These are phyloP conservation scores for Odontomyia ornata DNA, from an alignment of 2,888 invertebrate genomes.

Conservation along the genomic window DNA sequence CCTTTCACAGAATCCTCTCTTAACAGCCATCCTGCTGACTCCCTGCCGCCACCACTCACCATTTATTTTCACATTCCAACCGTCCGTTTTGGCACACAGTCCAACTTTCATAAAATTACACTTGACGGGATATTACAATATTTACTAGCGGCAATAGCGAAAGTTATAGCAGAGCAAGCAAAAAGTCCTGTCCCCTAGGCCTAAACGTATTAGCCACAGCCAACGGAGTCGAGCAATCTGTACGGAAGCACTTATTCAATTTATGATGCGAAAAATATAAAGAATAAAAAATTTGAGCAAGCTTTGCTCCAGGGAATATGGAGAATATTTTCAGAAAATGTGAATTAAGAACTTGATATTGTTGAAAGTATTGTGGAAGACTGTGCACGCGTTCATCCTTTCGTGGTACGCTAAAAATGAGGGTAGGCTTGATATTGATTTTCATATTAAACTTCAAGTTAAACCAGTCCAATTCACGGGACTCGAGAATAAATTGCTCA, in stretches of 20 bases:
- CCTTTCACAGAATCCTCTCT: not conserved
- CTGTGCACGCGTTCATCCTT: no score
- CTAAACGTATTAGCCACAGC: constrained; percentile 4
- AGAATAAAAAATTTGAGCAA: no score
- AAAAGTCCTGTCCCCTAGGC: constrained; percentile 8
- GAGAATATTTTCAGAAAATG: not conserved
- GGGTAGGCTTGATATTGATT: no score
- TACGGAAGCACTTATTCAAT: not conserved
- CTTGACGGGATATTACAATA: constrained; percentile 13
- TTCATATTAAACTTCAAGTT: no score
- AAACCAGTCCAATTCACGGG: no score
- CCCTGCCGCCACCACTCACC: not conserved
- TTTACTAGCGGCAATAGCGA: not conserved
- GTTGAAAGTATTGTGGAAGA: no score
- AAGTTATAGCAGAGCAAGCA: not conserved
- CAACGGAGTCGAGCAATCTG: not conserved
- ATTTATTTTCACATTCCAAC: not conserved
- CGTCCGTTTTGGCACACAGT: constrained; percentile 10
- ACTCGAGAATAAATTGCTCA: no score
- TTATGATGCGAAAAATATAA: not conserved
- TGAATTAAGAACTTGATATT: not conserved
- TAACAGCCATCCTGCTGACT: not conserved
- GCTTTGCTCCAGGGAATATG: not conserved
- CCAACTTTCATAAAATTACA: constrained; percentile 15
- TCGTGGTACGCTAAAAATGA: no score